Percentiles rank a stretch among this genome's conserved stretches.
phyloP scores from a whole-genome alignment of 1,140 invertebrate genomes.

The Portunus trituberculatus region DNA sequence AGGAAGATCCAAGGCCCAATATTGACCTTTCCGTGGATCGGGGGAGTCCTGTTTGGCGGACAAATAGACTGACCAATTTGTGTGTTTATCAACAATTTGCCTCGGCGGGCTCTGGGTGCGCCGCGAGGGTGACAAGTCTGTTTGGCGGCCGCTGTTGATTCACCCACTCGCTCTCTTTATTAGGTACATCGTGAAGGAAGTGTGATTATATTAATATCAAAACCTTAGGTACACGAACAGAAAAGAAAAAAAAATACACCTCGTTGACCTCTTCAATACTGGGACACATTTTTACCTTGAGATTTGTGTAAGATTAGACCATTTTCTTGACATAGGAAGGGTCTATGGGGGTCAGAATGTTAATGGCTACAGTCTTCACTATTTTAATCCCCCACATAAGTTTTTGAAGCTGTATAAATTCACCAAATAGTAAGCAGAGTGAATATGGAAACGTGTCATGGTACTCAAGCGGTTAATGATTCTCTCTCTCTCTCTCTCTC shows the following conservation, averaged over 20 bases:
- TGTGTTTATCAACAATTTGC: conserved; percentile 48
- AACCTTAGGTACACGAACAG: background rate
- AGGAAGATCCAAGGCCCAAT: conserved; percentile 23
- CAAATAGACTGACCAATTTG: conserved; percentile 43
- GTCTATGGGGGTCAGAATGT: no score
- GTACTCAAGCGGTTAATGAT: no score
- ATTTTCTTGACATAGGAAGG: no score
- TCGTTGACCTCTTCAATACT: no score
- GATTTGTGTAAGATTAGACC: no score
- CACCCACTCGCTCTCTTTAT: background rate
- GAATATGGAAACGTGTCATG: no score
- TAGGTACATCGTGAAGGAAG: background rate
- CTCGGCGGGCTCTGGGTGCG: background rate
- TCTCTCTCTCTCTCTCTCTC: background rate
- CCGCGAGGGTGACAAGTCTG: background rate
- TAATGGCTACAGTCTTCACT: no score
- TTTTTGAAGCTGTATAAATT: no score
- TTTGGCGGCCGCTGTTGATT: background rate
- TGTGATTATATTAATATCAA: background rate
- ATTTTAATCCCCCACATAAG: no score
- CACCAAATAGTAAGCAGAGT: no score
- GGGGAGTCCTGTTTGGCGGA: conserved; percentile 32
- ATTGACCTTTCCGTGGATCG: conserved; percentile 45
- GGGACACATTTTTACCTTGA: no score
- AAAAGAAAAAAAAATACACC: background rate